These are phyloP conservation scores for Acipenser ruthenus DNA, from an alignment of 2,797 vertebrate genomes.

Conservation along the genomic window DNA sequence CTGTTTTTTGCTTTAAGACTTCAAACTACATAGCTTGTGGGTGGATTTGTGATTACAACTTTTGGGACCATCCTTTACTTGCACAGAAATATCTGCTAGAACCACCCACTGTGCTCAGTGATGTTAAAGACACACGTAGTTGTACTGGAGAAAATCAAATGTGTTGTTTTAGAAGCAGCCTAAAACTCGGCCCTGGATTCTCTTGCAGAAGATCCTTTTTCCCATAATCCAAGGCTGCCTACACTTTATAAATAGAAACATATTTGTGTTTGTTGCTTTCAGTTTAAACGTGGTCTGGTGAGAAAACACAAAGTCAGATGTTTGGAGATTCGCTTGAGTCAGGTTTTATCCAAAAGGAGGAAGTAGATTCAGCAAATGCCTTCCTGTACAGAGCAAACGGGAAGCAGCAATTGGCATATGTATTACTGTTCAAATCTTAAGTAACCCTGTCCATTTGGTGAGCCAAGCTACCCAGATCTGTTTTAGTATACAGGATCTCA, in stretches of 20 bases:
- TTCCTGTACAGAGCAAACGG: conserved; percentile 56
- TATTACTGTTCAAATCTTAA: neutral
- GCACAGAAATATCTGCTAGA: neutral
- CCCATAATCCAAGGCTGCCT: no score
- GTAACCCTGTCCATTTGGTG: neutral
- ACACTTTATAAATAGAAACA: neutral
- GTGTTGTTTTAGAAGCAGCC: no score
- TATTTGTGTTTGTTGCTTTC: neutral
- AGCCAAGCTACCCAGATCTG: neutral
- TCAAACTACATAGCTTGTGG: neutral
- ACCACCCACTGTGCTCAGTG: neutral
- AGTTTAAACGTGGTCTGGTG: neutral
- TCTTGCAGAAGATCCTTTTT: no score
- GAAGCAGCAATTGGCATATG: conserved; percentile 32
- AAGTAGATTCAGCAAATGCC: conserved; percentile 51
- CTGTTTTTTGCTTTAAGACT: neutral
- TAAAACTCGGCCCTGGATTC: no score
- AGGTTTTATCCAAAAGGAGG: conserved; percentile 39
- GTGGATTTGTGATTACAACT: neutral
- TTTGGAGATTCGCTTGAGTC: neutral
- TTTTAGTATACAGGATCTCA: no score
- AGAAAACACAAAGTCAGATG: neutral
- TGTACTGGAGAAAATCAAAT: no score
- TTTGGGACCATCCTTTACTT: neutral
- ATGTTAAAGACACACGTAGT: neutral